Evolutionary conservation across 2,888 invertebrate genomes (phyloP).

Genomic region (Torymus auratus): DNA sequence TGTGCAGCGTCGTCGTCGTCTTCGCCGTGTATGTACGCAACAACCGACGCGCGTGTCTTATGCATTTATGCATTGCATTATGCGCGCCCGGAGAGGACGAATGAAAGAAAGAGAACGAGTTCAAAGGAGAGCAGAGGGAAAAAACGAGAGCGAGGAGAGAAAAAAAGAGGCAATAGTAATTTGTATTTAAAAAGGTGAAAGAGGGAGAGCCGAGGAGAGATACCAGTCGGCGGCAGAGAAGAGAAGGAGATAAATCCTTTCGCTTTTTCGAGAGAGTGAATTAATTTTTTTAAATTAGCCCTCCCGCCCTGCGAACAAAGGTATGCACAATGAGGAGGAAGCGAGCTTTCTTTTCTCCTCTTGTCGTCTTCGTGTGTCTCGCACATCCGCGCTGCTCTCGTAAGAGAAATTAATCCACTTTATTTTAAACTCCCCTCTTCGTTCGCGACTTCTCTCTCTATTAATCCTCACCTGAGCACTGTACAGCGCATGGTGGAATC

Average conservation of each 20-base stretch:
- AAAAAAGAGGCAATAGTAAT: constrained; percentile 42
- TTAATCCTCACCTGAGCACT: neutral
- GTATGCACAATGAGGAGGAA: neutral
- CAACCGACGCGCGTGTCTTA: constrained; percentile 57
- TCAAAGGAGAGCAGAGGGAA: constrained; percentile 41
- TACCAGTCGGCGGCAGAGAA: constrained; percentile 1
- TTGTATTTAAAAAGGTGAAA: constrained; percentile 48
- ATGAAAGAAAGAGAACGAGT: constrained; percentile 27
- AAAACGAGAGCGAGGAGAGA: neutral
- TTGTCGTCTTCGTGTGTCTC: too few species aligned
- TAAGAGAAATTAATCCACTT: constrained; percentile 24
- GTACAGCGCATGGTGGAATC: constrained; percentile 13
- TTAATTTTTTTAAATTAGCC: constrained; percentile 34
- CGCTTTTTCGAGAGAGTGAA: constrained; percentile 37
- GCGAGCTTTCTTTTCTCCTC: constrained; percentile 10
- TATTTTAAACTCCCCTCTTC: neutral
- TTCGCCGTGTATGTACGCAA: constrained; percentile 42
- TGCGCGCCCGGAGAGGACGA: constrained; percentile 56
- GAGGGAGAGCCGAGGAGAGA: constrained; percentile 9
- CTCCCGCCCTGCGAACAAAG: neutral
- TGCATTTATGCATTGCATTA: constrained; percentile 74
- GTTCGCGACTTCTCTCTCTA: neutral
- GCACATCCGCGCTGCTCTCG: too few species aligned
- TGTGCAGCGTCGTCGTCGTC: constrained; percentile 45
- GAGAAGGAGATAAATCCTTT: constrained; percentile 25